phyloP scores from a whole-genome alignment of 2,888 invertebrate genomes.

The Hypercompe scribonia region DNA sequence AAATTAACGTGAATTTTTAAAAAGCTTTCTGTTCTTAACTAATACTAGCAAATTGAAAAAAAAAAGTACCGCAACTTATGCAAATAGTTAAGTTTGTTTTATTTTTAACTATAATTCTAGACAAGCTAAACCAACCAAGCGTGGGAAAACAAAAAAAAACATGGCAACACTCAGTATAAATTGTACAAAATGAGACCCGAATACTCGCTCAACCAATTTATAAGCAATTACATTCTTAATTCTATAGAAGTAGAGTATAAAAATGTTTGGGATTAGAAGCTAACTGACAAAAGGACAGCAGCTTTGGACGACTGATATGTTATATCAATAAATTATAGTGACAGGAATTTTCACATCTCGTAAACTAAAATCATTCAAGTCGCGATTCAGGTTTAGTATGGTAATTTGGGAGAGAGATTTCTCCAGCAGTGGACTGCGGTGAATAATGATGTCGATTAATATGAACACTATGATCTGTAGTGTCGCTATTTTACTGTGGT shows the following conservation, averaged over 20 bases:
- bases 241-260: background rate
- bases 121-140: background rate
- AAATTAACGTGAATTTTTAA: background rate
- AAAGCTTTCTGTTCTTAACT: background rate
- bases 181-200: background rate
- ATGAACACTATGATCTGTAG: too few species aligned
- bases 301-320: too few species aligned
- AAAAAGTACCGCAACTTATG: background rate
- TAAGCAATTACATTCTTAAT: background rate
- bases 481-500: too few species aligned
- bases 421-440: too few species aligned
- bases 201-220: conserved; percentile 9
- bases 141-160: background rate
- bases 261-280: background rate
- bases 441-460: too few species aligned
- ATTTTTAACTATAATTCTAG: background rate
- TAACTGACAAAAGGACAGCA: background rate
- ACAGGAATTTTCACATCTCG: background rate
- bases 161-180: conserved; percentile 2
- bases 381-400: too few species aligned
- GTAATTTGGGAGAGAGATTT: too few species aligned
- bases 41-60: background rate
- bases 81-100: background rate
- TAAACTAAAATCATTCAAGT: background rate
- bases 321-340: too few species aligned